Evolutionary conservation across 2,888 invertebrate genomes (phyloP).

Genomic region (Latrodectus hesperus): DNA sequence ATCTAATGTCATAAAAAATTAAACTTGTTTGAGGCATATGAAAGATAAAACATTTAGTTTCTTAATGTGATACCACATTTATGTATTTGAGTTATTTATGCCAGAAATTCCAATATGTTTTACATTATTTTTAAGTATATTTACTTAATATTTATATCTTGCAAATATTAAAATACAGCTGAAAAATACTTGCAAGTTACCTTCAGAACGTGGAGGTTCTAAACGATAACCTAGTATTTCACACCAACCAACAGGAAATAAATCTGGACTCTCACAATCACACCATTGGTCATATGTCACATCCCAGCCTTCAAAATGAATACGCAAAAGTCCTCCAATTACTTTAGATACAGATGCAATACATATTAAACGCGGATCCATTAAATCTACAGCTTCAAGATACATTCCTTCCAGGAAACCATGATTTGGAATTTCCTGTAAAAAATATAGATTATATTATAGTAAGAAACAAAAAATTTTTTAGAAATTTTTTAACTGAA

Average conservation of each 20-base stretch:
- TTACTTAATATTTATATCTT: too few relatives aligned
- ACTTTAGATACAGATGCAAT: constrained; percentile 94
- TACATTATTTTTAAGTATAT: too few relatives aligned
- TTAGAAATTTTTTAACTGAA: background rate
- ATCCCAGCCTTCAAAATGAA: constrained; percentile 99
- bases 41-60: too few relatives aligned
- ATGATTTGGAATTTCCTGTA: constrained; percentile 85
- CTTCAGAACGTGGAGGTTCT: constrained; percentile 69
- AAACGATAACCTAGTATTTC: constrained; percentile 93
- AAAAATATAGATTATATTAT: constrained; percentile 5
- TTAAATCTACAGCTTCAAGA: constrained; percentile 95
- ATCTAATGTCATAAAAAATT: too few relatives aligned
- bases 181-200: constrained; percentile 17
- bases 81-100: too few relatives aligned
- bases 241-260: constrained; percentile 98
- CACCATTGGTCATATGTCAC: constrained; percentile 98
- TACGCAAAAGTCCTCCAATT: constrained; percentile 92
- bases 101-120: too few relatives aligned
- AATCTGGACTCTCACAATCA: constrained; percentile 95
- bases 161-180: too few relatives aligned
- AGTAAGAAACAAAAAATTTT: background rate
- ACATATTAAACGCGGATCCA: constrained; percentile 97
- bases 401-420: constrained; percentile 94
- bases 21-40: too few relatives aligned
- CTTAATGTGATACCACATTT: too few relatives aligned